Evolutionary conservation across 2,888 invertebrate species (phyloP), one percentile per base, ranked within the genome.

Genomic region (Diloba caeruleocephala): DNA sequence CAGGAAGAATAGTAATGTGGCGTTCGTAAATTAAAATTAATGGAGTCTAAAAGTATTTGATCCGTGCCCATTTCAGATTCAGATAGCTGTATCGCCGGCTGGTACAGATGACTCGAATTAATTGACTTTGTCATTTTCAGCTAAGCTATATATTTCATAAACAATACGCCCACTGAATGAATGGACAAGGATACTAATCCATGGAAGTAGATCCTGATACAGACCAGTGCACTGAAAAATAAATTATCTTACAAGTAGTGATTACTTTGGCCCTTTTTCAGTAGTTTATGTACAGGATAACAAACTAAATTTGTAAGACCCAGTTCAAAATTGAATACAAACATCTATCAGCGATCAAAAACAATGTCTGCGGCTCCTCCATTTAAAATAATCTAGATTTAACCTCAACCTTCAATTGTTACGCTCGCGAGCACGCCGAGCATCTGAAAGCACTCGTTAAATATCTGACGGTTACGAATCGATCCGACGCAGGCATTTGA

Each of bases 61-160:
- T 79, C 74, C 54, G 57, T 48, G 54, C 56, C 42, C 52, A 82
- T 84, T 83, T 81, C 75, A 75, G 79, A 75, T 81, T 78, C 71
- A 83, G 74, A 83, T 82, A 56, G 45, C 52, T 44, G 29, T 45
- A 68, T 64, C 72, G 67, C 42, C 63, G 61, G 56, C 70, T 61
- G 64, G 42, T 63, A 48, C 62, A 58, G 57, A 67, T 60, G 66
- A 68, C 48, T 51, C 57, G 31, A 54, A 69, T 78, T 78, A 78
- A 78, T 76, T 73, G 65, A 76, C 66, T 67, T 68, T 67, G 78
- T 72, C 74, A 69, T 48, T 63, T 74, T 41, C 73, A 71, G 64
- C 48, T 46, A 10, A 54, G 44, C 43, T 66, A 63, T 71, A 80
- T 80, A 79, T 76, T 81, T 77, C 63, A 74, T 61, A 59, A 76